Evolutionary conservation across 2,797 vertebrate species (phyloP).

Genomic region (Emys orbicularis): DNA sequence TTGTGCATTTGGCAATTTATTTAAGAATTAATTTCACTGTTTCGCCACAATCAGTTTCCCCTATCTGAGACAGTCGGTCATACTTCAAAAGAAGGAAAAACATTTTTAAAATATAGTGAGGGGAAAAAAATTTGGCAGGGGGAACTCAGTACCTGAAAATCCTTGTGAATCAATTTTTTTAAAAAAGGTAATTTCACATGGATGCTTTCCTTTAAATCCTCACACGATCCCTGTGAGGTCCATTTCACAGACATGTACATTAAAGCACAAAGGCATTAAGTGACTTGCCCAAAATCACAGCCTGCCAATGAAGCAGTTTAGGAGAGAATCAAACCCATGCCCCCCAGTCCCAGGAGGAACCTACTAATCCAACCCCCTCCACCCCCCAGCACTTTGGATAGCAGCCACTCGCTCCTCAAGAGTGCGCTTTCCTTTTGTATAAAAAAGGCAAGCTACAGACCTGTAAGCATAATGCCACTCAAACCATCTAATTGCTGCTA

Average conservation of each 20-base stretch:
- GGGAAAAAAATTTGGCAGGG: not conserved
- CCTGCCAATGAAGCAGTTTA: not conserved
- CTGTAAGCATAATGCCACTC: constrained; percentile 8
- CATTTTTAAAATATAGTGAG: not conserved
- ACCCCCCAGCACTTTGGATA: not conserved
- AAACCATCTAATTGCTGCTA: constrained; percentile 18
- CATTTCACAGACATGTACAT: not conserved
- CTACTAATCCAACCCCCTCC: not conserved
- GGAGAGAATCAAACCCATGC: not conserved
- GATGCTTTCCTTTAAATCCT: not conserved
- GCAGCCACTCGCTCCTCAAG: not conserved
- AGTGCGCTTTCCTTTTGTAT: not conserved
- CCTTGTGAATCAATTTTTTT: not conserved
- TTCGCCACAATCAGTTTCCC: not conserved
- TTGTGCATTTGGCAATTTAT: not conserved
- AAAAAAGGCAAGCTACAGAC: not conserved
- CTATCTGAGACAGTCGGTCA: not conserved
- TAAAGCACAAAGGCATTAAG: not conserved
- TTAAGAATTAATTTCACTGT: not conserved
- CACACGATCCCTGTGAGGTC: not conserved
- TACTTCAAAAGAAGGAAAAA: not conserved
- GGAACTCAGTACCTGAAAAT: not conserved
- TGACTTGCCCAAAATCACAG: not conserved
- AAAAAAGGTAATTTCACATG: not conserved
- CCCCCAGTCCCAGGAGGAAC: not conserved